Base-by-base conservation (phyloP, 2,888 invertebrate genomes). In the Formica aserva region DNA sequence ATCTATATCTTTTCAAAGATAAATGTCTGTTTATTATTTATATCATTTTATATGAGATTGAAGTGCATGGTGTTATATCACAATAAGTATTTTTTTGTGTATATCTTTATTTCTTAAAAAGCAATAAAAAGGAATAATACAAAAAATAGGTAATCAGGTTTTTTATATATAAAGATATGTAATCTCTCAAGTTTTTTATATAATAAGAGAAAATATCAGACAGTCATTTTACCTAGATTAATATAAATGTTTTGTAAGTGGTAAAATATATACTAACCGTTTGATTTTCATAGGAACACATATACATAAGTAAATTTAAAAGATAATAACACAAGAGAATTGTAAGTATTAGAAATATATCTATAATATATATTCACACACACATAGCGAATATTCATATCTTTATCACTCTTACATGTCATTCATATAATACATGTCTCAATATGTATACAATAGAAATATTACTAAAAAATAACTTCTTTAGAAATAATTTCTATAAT, bases 351-450 rank as follows among this genome's bases (percentile, higher is more conserved):
- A 52, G 13, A 52, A 52, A n/a, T n/a, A 48, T 48, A 48, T 48
- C 6, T 0, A 15, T 52, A n/a, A 52, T 8, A 52, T 2, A 22
- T 22, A 22, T 35, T 35, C 4, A 22, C 0, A 32, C 38, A 32
- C 55, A 38, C 32, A 52, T 71, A 52, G n/a, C 22, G 55, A 32
- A 35, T 71, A 55, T 71, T 71, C 15, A 71, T 2, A 48, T 69
- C n/a, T 13, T n/a, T 69, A 55, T 71, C 15, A 55, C 15, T 55
- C 55, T 71, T 41, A 41, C 41, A 41, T 41, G 13, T 45, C 1
- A 15, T 45, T 45, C 1, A 15, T 45, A 45, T 45, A 15, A 45
- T 15, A 4, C 15, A 45, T 45, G 15, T 26, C 26, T 45, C 15
- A 45, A 45, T 45, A 4, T 45, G 15, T 45, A 15, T 57, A 26